Evolutionary conservation across 2,797 vertebrate genomes (phyloP).

Genomic region (Hyperoplus lanceolatus): DNA sequence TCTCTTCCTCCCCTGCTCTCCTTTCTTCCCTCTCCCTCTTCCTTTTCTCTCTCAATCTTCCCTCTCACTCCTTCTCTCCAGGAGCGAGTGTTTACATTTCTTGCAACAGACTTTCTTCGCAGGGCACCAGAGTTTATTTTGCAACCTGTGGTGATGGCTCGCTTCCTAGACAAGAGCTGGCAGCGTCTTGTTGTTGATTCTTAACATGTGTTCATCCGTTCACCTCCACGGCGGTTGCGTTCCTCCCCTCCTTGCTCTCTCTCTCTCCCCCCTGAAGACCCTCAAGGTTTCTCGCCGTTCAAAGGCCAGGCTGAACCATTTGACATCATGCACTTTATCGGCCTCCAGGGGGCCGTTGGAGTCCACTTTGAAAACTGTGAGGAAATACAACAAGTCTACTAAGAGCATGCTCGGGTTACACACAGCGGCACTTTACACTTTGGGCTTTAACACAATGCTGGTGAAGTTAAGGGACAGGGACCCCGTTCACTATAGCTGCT

Average conservation of each 20-base stretch:
- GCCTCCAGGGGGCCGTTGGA: constrained; percentile 64
- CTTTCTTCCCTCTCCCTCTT: constrained; percentile 23
- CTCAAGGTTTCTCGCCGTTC: constrained; percentile 70
- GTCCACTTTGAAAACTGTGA: constrained; percentile 70
- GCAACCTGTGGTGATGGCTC: constrained; percentile 88
- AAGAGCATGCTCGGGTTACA: constrained; percentile 55
- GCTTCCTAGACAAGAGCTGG: constrained; percentile 85
- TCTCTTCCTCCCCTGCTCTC: constrained; percentile 47
- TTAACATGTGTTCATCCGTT: constrained; percentile 87
- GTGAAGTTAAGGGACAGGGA: not conserved
- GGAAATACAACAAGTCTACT: constrained; percentile 68
- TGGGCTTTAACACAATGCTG: constrained; percentile 40
- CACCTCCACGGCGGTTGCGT: constrained; percentile 71
- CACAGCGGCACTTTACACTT: constrained; percentile 48
- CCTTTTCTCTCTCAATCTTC: constrained; percentile 48
- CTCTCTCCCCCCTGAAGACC: constrained; percentile 50
- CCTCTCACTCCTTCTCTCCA: constrained; percentile 62
- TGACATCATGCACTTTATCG: constrained; percentile 77
- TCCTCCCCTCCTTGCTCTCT: constrained; percentile 22
- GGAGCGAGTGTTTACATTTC: constrained; percentile 83
- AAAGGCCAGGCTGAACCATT: constrained; percentile 76
- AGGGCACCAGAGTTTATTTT: constrained; percentile 87
- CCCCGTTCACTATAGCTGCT: no score
- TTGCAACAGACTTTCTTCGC: constrained; percentile 81
- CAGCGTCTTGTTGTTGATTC: constrained; percentile 85